Conservation (phyloP, 2,888 invertebrate species). For the Petrophora chlorosata region DNA sequence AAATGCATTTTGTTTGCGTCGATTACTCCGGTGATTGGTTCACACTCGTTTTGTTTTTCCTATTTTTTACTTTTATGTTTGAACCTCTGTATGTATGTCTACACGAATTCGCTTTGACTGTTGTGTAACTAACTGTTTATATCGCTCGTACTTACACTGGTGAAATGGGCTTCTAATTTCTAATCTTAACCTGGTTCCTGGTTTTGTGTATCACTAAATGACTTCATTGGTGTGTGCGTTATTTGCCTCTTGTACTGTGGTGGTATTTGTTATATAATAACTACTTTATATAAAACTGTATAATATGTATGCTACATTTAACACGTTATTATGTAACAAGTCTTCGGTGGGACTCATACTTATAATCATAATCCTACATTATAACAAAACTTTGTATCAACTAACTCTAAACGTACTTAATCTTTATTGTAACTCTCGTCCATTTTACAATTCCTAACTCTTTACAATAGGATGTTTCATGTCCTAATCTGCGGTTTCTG, state of each 20-base stretch:
- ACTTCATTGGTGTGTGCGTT: slow-evolving; percentile 79
- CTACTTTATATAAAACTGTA: slow-evolving; percentile 32
- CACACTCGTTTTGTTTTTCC: slow-evolving; percentile 59
- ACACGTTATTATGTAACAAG: slow-evolving; percentile 65
- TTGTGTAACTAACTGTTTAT: slow-evolving; percentile 64
- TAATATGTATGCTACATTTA: slow-evolving; percentile 33
- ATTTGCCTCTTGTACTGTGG: slow-evolving; percentile 77
- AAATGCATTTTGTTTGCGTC: slow-evolving; percentile 62
- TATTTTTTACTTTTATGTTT: slow-evolving; percentile 41
- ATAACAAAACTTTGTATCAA: slow-evolving; percentile 35
- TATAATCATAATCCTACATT: slow-evolving; percentile 35
- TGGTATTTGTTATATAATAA: slow-evolving; percentile 66
- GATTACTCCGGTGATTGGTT: slow-evolving; percentile 79
- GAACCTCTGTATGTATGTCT: slow-evolving; percentile 42
- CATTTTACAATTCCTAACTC: slow-evolving; percentile 34
- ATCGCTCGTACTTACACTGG: slow-evolving; percentile 70
- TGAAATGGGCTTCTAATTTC: slow-evolving; percentile 70
- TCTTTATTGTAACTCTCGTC: slow-evolving; percentile 38
- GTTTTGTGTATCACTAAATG: slow-evolving; percentile 63
- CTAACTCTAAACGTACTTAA: slow-evolving; percentile 52
- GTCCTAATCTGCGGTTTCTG: slow-evolving; percentile 35
- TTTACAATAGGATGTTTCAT: slow-evolving; percentile 38
- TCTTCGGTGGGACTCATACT: slow-evolving; percentile 51
- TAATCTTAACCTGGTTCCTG: slow-evolving; percentile 42
- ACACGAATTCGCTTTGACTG: slow-evolving; percentile 71